A percentile compares a stretch with the other conserved stretches of the same genome.
Evolutionary conservation across 2,113 vertebrate genomes (phyloP).

Genomic region (Chloropsis cyanopogon): DNA sequence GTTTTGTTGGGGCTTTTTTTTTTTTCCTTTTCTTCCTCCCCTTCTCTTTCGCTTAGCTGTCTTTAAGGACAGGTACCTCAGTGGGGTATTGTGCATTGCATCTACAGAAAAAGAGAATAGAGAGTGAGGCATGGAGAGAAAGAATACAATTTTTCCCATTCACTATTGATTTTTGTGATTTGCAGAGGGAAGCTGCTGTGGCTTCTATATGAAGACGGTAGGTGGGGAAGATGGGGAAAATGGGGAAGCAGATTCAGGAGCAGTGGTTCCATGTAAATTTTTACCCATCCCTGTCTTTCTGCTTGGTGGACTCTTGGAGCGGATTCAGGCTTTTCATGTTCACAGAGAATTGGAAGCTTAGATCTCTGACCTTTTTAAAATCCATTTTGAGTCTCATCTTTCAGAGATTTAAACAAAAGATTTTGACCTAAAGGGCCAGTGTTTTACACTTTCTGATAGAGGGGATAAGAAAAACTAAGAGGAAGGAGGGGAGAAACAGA

Average conservation of each 20-base stretch:
- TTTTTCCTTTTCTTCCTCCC: no score
- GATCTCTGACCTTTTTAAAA: conserved; percentile 72
- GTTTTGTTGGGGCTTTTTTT: neutral
- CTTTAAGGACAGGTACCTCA: neutral
- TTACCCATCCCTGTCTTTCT: neutral
- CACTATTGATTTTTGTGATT: neutral
- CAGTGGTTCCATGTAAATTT: conserved; percentile 1
- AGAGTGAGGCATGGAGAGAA: neutral
- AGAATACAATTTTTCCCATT: neutral
- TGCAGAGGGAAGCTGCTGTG: neutral
- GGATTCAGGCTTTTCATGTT: conserved; percentile 7
- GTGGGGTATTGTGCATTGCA: neutral
- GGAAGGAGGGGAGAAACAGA: conserved; percentile 36
- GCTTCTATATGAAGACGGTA: neutral
- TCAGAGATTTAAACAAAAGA: conserved; percentile 70
- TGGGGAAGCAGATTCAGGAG: neutral
- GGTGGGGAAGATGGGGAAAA: neutral
- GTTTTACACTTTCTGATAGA: conserved; percentile 60
- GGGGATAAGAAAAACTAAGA: conserved; percentile 5
- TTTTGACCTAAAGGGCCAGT: conserved; percentile 68
- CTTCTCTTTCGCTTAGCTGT: neutral
- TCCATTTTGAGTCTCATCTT: conserved; percentile 67
- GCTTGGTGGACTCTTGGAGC: neutral
- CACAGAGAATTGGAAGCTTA: conserved; percentile 23
- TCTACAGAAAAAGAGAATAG: neutral